A percentile compares a stretch with the other conserved stretches of the same genome.
These are phyloP conservation scores for Coreius guichenoti DNA, from an alignment of 2,797 vertebrate genomes.

Conservation along the genomic window DNA sequence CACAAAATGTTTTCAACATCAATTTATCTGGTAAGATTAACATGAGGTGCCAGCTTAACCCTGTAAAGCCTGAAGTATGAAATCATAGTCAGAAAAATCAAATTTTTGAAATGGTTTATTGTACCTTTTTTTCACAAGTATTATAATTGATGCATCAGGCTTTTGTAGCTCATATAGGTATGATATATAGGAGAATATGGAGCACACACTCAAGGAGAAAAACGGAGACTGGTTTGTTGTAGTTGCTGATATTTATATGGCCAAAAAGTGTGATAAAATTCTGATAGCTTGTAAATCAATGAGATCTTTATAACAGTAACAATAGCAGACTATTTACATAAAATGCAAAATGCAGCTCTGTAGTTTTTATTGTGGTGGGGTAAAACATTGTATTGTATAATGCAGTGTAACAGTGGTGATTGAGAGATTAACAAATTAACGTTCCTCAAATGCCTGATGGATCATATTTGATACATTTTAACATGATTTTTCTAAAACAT, in stretches of 20 bases:
- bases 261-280: not conserved
- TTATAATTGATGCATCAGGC: not conserved
- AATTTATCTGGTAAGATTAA: constrained; percentile 44
- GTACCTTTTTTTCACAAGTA: not conserved
- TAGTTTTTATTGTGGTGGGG: no score
- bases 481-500: no score
- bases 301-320: not conserved
- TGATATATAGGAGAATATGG: not conserved
- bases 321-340: not conserved
- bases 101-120: not conserved
- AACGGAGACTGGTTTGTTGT: not conserved
- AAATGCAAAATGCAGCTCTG: not conserved
- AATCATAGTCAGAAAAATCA: not conserved
- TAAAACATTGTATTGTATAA: no score
- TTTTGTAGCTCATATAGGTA: not conserved
- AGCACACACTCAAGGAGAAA: not conserved
- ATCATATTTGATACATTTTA: no score
- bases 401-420: no score
- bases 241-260: not conserved
- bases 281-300: not conserved
- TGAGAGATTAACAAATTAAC: no score
- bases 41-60: not conserved
- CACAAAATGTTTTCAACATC: constrained; percentile 35
- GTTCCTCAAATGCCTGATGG: no score
- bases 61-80: not conserved